Evolutionary conservation across 2,113 vertebrate species (phyloP).

Genomic region (Otus sunia): DNA sequence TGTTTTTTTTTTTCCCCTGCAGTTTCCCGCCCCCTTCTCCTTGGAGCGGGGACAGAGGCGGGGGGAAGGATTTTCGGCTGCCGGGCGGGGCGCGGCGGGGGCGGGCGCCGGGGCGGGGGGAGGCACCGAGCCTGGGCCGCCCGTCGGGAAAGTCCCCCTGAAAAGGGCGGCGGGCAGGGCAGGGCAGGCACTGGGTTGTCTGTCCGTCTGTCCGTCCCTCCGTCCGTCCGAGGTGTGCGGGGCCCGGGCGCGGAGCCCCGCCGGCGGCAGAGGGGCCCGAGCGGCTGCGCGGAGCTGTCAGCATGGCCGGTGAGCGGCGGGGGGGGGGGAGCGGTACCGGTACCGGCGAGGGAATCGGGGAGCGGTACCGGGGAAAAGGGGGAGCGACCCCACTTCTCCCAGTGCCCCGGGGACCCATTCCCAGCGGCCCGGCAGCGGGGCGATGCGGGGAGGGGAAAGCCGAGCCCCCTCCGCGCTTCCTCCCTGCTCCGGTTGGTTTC

Average conservation of each 20-base stretch:
- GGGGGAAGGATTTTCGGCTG: too few species aligned
- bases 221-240: neutral
- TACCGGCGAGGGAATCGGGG: neutral
- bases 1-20: too few species aligned
- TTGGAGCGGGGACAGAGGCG: too few species aligned
- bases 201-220: neutral
- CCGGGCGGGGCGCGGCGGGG: neutral
- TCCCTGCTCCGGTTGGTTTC: too few species aligned
- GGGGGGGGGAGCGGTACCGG: neutral
- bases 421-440: too few species aligned
- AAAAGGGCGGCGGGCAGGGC: neutral
- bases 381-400: neutral
- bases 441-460: neutral
- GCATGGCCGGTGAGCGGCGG: constrained; percentile 27
- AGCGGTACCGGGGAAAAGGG: too few species aligned
- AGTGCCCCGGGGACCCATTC: neutral
- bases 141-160: neutral
- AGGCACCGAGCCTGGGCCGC: neutral
- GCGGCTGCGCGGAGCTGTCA: neutral
- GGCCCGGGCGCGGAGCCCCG: neutral
- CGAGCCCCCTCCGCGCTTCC: neutral
- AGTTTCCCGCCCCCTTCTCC: too few species aligned
- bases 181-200: too few species aligned
- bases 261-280: neutral
- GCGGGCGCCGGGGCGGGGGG: neutral